Evolutionary conservation across 2,888 invertebrate genomes (phyloP).

Genomic region (Phorcus lineatus): DNA sequence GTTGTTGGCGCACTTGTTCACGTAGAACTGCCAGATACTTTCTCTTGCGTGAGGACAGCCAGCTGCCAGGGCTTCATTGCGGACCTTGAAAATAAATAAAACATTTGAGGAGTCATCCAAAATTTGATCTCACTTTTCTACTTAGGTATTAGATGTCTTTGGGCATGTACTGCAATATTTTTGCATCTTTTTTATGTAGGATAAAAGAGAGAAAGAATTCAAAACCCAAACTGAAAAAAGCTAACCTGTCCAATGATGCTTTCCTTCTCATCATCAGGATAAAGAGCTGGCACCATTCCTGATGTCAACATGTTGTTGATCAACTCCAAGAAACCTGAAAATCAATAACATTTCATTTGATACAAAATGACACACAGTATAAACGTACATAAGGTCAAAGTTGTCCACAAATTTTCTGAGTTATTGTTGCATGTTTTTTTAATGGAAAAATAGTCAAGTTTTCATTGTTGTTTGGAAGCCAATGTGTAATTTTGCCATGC

Average conservation of each 20-base stretch:
- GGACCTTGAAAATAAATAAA: slow-evolving; percentile 75
- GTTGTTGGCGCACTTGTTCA: slow-evolving; percentile 86
- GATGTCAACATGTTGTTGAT: slow-evolving; percentile 94
- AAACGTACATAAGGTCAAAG: background rate
- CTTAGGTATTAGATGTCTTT: too few species aligned
- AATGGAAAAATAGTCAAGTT: too few species aligned
- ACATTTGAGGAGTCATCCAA: too few species aligned
- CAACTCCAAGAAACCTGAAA: slow-evolving; percentile 85
- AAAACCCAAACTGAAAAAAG: slow-evolving; percentile 45
- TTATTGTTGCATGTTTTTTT: too few species aligned
- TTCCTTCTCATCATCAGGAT: slow-evolving; percentile 92
- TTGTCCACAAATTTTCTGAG: too few species aligned
- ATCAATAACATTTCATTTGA: background rate
- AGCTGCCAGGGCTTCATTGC: slow-evolving; percentile 83
- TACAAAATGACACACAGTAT: too few species aligned
- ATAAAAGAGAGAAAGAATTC: too few species aligned
- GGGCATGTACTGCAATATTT: too few species aligned
- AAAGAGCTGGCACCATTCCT: slow-evolving; percentile 90
- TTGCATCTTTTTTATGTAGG: too few species aligned
- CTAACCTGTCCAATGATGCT: slow-evolving; percentile 82
- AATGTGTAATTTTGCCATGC: too few species aligned
- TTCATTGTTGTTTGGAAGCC: too few species aligned
- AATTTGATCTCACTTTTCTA: too few species aligned
- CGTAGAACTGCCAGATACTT: slow-evolving; percentile 89
- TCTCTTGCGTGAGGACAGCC: slow-evolving; percentile 87